These are phyloP conservation scores for Helicorthomorpha holstii DNA, from an alignment of 1,140 invertebrate species.

Conservation along the genomic window DNA sequence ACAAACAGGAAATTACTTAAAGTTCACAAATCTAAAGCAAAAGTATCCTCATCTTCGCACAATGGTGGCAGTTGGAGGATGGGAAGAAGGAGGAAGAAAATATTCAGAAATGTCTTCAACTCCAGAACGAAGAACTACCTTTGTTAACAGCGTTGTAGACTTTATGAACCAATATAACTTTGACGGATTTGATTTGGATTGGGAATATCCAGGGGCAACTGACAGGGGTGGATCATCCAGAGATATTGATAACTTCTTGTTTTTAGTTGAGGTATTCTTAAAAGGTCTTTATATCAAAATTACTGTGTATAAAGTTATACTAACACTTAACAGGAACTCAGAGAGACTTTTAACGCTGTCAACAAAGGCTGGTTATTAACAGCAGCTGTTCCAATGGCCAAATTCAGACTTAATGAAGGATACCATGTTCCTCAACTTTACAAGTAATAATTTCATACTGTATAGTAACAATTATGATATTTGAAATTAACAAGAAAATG, in stretches of 20 bases:
- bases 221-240: slow-evolving; percentile 55
- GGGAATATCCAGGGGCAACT: slow-evolving; percentile 22
- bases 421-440: slow-evolving; percentile 66
- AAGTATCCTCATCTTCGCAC: slow-evolving; percentile 57
- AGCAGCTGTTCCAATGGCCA: slow-evolving; percentile 67
- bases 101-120: slow-evolving; percentile 23
- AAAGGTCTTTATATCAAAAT: neutral
- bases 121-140: slow-evolving; percentile 15
- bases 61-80: slow-evolving; percentile 51
- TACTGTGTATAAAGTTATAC: neutral
- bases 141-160: slow-evolving; percentile 20
- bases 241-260: slow-evolving; percentile 47
- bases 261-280: slow-evolving; percentile 43
- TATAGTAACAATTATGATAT: neutral
- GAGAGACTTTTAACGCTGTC: slow-evolving; percentile 52
- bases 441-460: neutral
- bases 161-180: slow-evolving; percentile 23
- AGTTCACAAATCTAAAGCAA: slow-evolving; percentile 54
- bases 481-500: neutral
- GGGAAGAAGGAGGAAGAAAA: slow-evolving; percentile 21
- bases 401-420: slow-evolving; percentile 64
- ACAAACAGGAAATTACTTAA: slow-evolving; percentile 53
- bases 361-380: slow-evolving; percentile 67
- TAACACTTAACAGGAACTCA: slow-evolving; percentile 31
- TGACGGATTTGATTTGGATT: slow-evolving; percentile 28